phyloP scores from a whole-genome alignment of 2,113 vertebrate species.

The Anoura caudifer region DNA sequence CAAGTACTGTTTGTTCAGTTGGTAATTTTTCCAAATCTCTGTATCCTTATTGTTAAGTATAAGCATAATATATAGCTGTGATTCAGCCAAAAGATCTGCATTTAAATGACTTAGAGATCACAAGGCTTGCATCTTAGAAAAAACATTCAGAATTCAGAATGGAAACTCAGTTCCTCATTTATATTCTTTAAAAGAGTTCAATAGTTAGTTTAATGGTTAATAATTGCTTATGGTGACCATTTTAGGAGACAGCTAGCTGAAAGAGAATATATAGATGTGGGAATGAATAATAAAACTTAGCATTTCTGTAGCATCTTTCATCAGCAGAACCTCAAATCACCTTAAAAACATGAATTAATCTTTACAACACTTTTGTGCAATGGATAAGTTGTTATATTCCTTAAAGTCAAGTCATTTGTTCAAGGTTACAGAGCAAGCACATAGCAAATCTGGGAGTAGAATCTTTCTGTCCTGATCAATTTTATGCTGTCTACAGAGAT shows the following conservation, averaged over 20 bases:
- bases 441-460: neutral
- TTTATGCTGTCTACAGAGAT: neutral
- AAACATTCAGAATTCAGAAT: constrained; percentile 35
- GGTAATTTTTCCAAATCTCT: constrained; percentile 22
- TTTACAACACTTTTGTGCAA: constrained; percentile 18
- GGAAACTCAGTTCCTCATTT: constrained; percentile 37
- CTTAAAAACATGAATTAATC: constrained; percentile 62
- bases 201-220: constrained; percentile 52
- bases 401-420: constrained; percentile 39
- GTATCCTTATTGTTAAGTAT: neutral
- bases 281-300: constrained; percentile 64
- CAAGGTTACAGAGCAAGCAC: constrained; percentile 38
- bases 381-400: constrained; percentile 41
- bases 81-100: constrained; percentile 42
- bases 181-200: constrained; percentile 54
- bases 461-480: neutral
- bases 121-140: constrained; percentile 27
- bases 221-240: constrained; percentile 31
- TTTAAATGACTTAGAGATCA: constrained; percentile 53
- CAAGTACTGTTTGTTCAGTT: neutral
- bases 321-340: constrained; percentile 55
- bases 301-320: constrained; percentile 64
- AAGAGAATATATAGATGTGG: constrained; percentile 34
- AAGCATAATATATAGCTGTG: neutral
- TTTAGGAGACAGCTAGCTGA: constrained; percentile 39